Conservation (phyloP, 2,113 vertebrate genomes). For the Spheniscus mendiculus region DNA sequence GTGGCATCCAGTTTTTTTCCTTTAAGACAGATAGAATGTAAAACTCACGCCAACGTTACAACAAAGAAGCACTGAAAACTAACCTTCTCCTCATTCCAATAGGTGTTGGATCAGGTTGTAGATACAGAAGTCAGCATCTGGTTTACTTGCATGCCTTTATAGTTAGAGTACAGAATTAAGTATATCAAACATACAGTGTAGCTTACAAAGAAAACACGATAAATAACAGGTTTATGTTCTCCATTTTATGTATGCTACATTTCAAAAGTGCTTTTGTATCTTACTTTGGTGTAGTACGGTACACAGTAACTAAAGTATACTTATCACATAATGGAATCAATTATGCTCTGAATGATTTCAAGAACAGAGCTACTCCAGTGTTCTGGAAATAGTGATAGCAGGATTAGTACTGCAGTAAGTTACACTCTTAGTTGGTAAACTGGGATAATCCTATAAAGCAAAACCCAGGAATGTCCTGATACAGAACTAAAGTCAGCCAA, state of each 20-base stretch:
- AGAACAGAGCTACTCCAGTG: neutral
- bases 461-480: neutral
- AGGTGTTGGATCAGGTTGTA: neutral
- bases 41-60: neutral
- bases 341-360: neutral
- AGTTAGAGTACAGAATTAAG: neutral
- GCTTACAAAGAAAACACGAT: neutral
- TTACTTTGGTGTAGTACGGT: neutral
- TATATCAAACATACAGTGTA: neutral
- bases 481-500: neutral
- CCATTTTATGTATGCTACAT: neutral
- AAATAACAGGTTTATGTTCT: neutral
- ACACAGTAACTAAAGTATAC: neutral
- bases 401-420: neutral
- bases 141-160: neutral
- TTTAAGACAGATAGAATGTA: neutral
- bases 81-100: neutral
- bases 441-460: neutral
- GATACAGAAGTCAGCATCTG: neutral
- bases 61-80: neutral
- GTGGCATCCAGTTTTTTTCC: neutral
- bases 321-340: neutral
- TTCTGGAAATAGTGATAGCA: neutral
- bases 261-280: neutral
- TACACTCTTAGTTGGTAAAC: neutral